Base-by-base conservation (phyloP, 37 sponge, comb jelly and placozoan species). In the Lycopodina hypogea region DNA sequence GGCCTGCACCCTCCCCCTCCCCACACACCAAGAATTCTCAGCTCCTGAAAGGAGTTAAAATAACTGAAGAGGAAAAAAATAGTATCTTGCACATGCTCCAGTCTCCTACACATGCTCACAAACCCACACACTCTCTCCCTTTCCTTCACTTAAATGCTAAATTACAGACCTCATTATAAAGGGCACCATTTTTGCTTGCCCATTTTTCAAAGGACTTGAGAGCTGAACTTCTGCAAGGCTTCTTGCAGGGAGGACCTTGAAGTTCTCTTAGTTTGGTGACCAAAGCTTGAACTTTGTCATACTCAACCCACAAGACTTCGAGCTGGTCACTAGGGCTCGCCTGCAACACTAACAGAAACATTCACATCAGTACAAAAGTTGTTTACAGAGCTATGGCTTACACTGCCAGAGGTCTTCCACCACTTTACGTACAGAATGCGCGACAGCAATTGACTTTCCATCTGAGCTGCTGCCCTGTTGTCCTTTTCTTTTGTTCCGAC, bases 361-460 rank as follows among this genome's bases (percentile, higher is more conserved):
- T 53, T 1, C 24, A 3, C 66, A 65, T 65, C 34, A 65, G 4
- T 6, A 59, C 68, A 68, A 30, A 4, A 19, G 37, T 68, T 18
- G 68, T 15, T 35, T 21, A 4, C 28, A 68, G 4, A 29, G 8
- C 28, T 7, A 30, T 21, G 23, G 35, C 87, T 77, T 71, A 87
- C 88, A 81, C 11, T 69, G 50, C 83, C 83, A 87, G 33, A 87
- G 72, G 0, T 76, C 83, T 33, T 87, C 83, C n/a, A 87, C 78
- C 4, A 77, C 26, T 45, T 53, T 76, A 42, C 71, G 60, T 1
- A 81, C 72, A 21, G 69, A 29, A 30, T 32, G 2, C 18, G 18
- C 66, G 12, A 34, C 48, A 12, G 48, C 48, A 45, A 9, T 45
- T 45, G 48, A 45, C 9, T 9, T 45, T 45, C 8, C 9, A 45